phyloP scores from a whole-genome alignment of 2,797 vertebrate genomes.

The Benthosema pterotum region DNA sequence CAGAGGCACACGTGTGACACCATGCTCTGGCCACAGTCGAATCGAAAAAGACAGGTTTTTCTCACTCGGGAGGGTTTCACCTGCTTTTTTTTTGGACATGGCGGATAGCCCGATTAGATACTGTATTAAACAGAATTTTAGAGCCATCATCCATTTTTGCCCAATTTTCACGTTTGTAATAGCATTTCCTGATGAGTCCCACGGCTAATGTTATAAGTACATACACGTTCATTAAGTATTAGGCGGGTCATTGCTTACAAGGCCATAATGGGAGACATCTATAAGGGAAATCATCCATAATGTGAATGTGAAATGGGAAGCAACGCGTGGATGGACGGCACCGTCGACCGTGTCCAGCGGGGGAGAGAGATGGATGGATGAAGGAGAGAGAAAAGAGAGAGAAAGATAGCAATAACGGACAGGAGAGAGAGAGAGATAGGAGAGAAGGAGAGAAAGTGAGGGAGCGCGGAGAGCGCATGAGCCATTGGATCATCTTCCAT shows the following conservation, averaged over 20 bases:
- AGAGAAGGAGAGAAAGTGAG: slow-evolving; percentile 17
- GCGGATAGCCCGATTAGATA: slow-evolving; percentile 35
- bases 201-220: slow-evolving; percentile 45
- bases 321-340: slow-evolving; percentile 44
- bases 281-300: slow-evolving; percentile 53
- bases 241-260: slow-evolving; percentile 52
- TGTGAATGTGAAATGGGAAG: slow-evolving; percentile 54
- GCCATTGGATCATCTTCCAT: slow-evolving; percentile 50
- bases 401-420: no score
- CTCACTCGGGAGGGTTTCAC: slow-evolving; percentile 25
- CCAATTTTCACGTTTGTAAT: slow-evolving; percentile 29
- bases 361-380: neutral
- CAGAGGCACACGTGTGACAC: slow-evolving; percentile 49
- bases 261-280: slow-evolving; percentile 44
- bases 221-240: slow-evolving; percentile 46
- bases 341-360: slow-evolving; percentile 25
- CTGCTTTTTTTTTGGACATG: slow-evolving; percentile 5
- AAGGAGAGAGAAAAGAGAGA: neutral
- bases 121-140: slow-evolving; percentile 30
- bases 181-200: slow-evolving; percentile 48
- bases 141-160: slow-evolving; percentile 43
- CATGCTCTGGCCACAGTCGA: slow-evolving; percentile 59
- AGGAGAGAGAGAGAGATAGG: neutral
- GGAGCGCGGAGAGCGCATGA: slow-evolving; percentile 41
- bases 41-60: slow-evolving; percentile 40